phyloP scores from a whole-genome alignment of 1,140 invertebrate genomes.

The Procambarus clarkii region DNA sequence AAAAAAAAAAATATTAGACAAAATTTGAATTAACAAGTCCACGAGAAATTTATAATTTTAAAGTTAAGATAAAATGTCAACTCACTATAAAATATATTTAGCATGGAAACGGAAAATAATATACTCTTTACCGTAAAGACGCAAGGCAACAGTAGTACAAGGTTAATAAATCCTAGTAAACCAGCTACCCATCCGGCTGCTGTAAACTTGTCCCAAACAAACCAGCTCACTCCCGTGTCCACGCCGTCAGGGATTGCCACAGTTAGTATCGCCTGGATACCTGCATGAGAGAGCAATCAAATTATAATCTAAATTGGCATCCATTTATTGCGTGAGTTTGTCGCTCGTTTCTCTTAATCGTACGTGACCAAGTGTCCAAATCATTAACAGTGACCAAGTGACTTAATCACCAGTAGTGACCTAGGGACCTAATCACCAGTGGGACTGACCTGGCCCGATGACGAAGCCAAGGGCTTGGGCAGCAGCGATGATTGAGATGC shows the following conservation, averaged over 20 bases:
- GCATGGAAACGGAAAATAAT: too few relatives aligned
- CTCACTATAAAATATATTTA: too few relatives aligned
- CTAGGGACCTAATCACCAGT: background rate
- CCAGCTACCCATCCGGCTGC: slow-evolving; percentile 59
- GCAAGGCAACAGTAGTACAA: slow-evolving; percentile 56
- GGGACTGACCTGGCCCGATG: slow-evolving; percentile 82
- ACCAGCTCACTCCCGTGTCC: slow-evolving; percentile 27
- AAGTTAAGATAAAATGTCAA: too few relatives aligned
- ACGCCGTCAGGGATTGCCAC: slow-evolving; percentile 26
- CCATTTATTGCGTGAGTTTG: too few relatives aligned
- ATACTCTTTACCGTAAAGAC: slow-evolving; percentile 54
- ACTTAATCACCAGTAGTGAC: too few relatives aligned
- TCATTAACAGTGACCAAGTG: background rate
- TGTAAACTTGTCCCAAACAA: slow-evolving; percentile 60
- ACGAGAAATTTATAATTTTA: too few relatives aligned
- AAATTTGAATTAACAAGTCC: too few relatives aligned
- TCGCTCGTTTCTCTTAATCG: too few relatives aligned
- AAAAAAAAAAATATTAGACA: slow-evolving; percentile 2
- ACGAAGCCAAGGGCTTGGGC: slow-evolving; percentile 93
- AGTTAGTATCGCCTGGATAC: slow-evolving; percentile 55
- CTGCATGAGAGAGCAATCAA: background rate
- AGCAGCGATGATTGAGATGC: slow-evolving; percentile 90
- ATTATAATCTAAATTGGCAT: too few relatives aligned
- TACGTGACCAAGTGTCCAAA: too few relatives aligned
- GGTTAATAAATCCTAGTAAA: slow-evolving; percentile 53